Conservation (phyloP, 2,888 invertebrate genomes). For the Callosobruchus maculatus region DNA sequence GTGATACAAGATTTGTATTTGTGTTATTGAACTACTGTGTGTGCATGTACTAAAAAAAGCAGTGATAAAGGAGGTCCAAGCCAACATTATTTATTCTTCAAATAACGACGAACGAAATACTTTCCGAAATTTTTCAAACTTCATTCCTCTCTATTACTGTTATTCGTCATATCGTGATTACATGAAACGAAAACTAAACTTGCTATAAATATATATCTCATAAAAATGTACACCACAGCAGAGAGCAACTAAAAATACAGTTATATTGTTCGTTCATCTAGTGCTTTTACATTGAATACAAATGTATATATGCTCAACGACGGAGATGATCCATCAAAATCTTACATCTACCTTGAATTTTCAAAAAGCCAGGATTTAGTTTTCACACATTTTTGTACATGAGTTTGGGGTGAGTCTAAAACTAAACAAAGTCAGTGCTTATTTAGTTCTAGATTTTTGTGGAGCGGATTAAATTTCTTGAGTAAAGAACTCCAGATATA, state of each 20-base stretch:
- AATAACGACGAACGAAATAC: not conserved
- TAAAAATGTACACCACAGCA: not conserved
- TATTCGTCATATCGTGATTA: not conserved
- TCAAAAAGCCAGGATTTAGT: too few species aligned
- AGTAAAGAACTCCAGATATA: too few species aligned
- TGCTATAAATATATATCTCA: not conserved
- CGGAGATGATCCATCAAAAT: not conserved
- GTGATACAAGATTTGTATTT: too few species aligned
- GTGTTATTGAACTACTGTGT: too few species aligned
- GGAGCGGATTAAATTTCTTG: too few species aligned
- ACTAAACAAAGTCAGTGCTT: too few species aligned
- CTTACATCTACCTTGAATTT: too few species aligned
- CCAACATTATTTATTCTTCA: too few species aligned
- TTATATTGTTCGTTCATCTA: not conserved
- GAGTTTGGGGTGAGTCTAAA: too few species aligned
- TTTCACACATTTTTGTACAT: not conserved
- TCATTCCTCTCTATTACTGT: not conserved
- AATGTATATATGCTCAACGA: not conserved
- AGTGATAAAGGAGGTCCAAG: too few species aligned
- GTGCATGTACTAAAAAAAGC: too few species aligned
- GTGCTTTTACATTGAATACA: not conserved
- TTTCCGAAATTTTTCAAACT: not conserved
- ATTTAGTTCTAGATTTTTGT: too few species aligned
- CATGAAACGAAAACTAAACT: not conserved
- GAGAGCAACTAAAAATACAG: not conserved